A percentile compares a stretch with the other conserved stretches of the same genome.
Evolutionary conservation across 2,888 invertebrate species (phyloP).

Genomic region (Agrotis puta): DNA sequence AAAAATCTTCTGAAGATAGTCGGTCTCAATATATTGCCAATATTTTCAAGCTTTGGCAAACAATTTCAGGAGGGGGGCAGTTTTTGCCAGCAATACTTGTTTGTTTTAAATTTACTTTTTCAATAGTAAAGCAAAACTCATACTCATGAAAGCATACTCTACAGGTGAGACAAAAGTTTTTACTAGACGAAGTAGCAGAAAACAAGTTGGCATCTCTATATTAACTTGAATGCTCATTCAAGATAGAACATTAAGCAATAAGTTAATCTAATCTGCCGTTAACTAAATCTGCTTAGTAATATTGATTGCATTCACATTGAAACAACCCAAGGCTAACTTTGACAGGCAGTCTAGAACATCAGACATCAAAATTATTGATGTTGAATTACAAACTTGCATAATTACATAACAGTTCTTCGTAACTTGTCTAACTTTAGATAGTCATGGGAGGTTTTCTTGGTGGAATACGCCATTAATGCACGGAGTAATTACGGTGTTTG

Average conservation of each 20-base stretch:
- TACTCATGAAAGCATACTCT: neutral
- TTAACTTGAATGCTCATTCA: slow-evolving; percentile 9
- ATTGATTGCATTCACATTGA: slow-evolving; percentile 35
- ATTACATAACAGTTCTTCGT: slow-evolving; percentile 53
- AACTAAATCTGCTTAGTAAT: slow-evolving; percentile 29
- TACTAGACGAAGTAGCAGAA: neutral
- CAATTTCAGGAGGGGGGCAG: neutral
- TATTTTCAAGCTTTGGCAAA: neutral
- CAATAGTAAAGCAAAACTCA: neutral
- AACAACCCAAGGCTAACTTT: slow-evolving; percentile 30
- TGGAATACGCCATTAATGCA: slow-evolving; percentile 79
- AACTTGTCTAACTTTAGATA: slow-evolving; percentile 63
- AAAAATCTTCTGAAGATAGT: neutral
- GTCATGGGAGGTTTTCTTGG: slow-evolving; percentile 72
- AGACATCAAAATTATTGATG: slow-evolving; percentile 34
- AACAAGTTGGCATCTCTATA: neutral
- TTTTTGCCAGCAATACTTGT: neutral
- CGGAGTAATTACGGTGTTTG: slow-evolving; percentile 86
- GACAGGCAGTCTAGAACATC: slow-evolving; percentile 23
- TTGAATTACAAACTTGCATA: slow-evolving; percentile 35
- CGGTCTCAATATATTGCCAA: neutral
- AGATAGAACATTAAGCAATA: neutral
- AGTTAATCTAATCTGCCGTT: slow-evolving; percentile 29
- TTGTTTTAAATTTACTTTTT: neutral
- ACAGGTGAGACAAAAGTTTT: neutral